Conservation (phyloP, 2,797 vertebrate species). For the Geotrypetes seraphini region DNA sequence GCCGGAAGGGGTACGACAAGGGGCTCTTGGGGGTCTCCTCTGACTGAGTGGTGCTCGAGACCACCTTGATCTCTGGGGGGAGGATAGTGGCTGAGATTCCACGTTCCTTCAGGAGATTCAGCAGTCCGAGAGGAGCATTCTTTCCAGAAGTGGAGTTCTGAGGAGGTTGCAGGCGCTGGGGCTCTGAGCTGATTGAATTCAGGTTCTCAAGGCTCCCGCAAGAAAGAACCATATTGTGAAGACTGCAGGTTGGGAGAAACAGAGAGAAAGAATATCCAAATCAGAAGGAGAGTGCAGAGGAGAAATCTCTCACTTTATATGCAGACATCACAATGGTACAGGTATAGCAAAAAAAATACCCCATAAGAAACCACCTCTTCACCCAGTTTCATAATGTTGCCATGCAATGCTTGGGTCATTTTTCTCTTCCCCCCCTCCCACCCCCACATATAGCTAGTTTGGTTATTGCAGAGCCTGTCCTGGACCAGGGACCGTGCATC, state of each 20-base stretch:
- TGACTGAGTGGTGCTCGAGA: not conserved
- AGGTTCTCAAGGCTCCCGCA: slow-evolving; percentile 63
- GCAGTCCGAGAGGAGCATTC: slow-evolving; percentile 42
- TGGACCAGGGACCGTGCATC: no score
- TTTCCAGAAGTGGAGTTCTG: slow-evolving; percentile 2
- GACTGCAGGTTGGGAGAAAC: slow-evolving; percentile 42
- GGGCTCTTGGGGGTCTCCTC: not conserved
- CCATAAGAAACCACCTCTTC: no score
- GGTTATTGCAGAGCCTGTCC: no score
- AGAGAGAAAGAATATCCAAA: no score
- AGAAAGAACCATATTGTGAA: slow-evolving; percentile 58
- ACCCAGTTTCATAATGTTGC: no score
- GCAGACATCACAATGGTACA: no score
- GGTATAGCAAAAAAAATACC: no score
- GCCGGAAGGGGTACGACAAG: not conserved
- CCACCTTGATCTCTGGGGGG: not conserved
- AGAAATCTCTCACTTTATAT: no score
- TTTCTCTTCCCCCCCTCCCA: no score
- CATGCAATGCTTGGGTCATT: no score
- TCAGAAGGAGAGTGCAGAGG: no score
- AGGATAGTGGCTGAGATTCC: slow-evolving; percentile 54
- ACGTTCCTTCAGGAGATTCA: slow-evolving; percentile 54
- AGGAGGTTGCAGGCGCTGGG: not conserved
- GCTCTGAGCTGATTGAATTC: slow-evolving; percentile 16
- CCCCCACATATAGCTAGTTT: no score